phyloP scores from a whole-genome alignment of 1,140 invertebrate genomes.

The Ctenoplectra terminalis region DNA sequence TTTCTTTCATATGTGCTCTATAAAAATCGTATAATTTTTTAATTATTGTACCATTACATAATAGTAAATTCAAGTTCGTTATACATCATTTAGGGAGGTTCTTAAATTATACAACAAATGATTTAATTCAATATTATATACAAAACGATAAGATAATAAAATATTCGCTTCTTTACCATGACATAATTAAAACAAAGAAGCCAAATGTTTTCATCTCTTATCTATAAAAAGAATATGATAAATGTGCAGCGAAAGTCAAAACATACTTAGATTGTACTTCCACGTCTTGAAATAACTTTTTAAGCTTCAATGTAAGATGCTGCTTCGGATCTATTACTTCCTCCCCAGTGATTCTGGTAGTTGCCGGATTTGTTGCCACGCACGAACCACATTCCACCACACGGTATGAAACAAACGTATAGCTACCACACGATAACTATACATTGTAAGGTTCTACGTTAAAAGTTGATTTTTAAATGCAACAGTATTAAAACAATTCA shows the following conservation, averaged over 20 bases:
- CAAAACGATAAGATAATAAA: conserved; percentile 48
- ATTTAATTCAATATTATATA: conserved; percentile 8
- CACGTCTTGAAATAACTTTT: conserved; percentile 94
- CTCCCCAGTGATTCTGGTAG: conserved; percentile 85
- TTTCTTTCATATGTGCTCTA: conserved; percentile 98
- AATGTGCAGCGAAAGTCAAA: conserved; percentile 1
- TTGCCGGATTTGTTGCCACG: conserved; percentile 89
- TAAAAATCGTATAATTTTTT: conserved; percentile 1
- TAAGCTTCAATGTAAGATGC: conserved; percentile 88
- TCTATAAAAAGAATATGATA: conserved; percentile 19
- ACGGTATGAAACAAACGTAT: conserved; percentile 95
- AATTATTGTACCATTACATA: not conserved
- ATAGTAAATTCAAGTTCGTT: not conserved
- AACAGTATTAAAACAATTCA: conserved; percentile 4
- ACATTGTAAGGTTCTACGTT: conserved; percentile 67
- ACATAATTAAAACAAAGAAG: conserved; percentile 8
- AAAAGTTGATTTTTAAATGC: conserved; percentile 9
- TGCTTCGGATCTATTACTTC: conserved; percentile 87
- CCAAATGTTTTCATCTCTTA: conserved; percentile 16
- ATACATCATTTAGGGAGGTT: not conserved
- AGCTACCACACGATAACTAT: conserved; percentile 93
- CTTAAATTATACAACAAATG: no score
- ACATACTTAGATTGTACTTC: conserved; percentile 95
- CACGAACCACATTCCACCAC: conserved; percentile 88
- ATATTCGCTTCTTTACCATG: not conserved